These are phyloP conservation scores for Typhlichthys subterraneus DNA, from an alignment of 2,797 vertebrate species.

Conservation along the genomic window DNA sequence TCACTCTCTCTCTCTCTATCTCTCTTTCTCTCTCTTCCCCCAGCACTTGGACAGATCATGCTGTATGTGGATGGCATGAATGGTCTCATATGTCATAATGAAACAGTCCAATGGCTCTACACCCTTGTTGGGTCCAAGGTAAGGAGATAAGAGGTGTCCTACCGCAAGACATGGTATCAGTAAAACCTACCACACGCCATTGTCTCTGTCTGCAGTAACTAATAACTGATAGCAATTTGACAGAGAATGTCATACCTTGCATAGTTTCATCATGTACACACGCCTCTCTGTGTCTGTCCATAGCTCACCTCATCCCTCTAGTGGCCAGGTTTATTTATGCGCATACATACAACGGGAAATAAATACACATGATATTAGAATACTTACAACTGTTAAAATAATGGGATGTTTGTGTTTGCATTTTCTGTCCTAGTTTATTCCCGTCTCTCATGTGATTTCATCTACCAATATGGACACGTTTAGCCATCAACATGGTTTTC, in stretches of 20 bases:
- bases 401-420: background rate
- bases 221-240: slow-evolving; percentile 14
- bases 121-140: slow-evolving; percentile 95
- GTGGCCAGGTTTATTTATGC: slow-evolving; percentile 46
- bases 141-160: slow-evolving; percentile 53
- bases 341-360: slow-evolving; percentile 3
- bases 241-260: slow-evolving; percentile 1
- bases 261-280: slow-evolving; percentile 4
- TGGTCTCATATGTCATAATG: slow-evolving; percentile 93
- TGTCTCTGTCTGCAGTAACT: slow-evolving; percentile 26
- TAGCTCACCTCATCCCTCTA: slow-evolving; percentile 56
- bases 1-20: background rate
- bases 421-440: slow-evolving; percentile 10
- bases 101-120: slow-evolving; percentile 96
- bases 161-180: background rate
- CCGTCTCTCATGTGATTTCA: slow-evolving; percentile 19
- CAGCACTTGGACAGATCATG: slow-evolving; percentile 98
- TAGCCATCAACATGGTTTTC: slow-evolving; percentile 10
- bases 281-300: slow-evolving; percentile 4
- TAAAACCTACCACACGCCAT: slow-evolving; percentile 3
- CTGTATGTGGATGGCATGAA: slow-evolving; percentile 98
- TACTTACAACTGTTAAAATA: too few relatives aligned
- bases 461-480: slow-evolving; percentile 26
- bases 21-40: slow-evolving; percentile 18
- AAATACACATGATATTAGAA: background rate